Evolutionary conservation across 2,797 vertebrate species (phyloP).

Genomic region (Pogoniulus pusillus): DNA sequence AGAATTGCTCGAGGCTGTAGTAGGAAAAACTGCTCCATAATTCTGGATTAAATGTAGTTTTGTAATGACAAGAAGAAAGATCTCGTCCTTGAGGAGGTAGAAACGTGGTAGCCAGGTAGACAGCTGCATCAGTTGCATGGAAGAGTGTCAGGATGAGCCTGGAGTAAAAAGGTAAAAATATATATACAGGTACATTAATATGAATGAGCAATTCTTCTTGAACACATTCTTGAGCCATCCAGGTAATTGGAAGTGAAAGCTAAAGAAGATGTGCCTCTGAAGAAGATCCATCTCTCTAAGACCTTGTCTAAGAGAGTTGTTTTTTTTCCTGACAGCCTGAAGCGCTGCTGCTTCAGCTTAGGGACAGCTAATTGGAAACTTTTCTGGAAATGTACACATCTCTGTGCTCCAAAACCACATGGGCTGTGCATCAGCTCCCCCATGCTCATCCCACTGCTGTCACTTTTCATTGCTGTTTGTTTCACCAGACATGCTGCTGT

Average conservation of each 20-base stretch:
- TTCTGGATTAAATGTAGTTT: not conserved
- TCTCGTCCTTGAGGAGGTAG: not conserved
- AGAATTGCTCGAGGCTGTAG: not conserved
- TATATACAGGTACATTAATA: not conserved
- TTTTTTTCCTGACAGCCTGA: not conserved
- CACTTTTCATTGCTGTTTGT: not conserved
- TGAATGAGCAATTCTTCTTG: not conserved
- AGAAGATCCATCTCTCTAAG: not conserved
- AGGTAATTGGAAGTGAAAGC: not conserved
- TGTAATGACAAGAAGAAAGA: not conserved
- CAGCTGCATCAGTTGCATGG: not conserved
- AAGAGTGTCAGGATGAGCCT: not conserved
- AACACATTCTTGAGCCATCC: not conserved
- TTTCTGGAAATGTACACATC: not conserved
- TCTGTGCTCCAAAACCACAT: fast-evolving
- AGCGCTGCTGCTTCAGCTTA: not conserved
- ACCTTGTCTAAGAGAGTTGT: fast-evolving
- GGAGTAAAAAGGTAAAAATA: not conserved
- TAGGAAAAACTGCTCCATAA: not conserved
- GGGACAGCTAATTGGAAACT: not conserved
- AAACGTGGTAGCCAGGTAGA: not conserved
- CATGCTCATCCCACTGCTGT: fast-evolving
- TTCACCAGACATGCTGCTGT: not conserved
- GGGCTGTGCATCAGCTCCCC: not conserved
- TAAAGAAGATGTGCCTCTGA: not conserved